Percentiles rank a stretch among this genome's conserved stretches.
phyloP scores from a whole-genome alignment of 2,797 vertebrate species.

The Lepidocolaptes lacrymiger region DNA sequence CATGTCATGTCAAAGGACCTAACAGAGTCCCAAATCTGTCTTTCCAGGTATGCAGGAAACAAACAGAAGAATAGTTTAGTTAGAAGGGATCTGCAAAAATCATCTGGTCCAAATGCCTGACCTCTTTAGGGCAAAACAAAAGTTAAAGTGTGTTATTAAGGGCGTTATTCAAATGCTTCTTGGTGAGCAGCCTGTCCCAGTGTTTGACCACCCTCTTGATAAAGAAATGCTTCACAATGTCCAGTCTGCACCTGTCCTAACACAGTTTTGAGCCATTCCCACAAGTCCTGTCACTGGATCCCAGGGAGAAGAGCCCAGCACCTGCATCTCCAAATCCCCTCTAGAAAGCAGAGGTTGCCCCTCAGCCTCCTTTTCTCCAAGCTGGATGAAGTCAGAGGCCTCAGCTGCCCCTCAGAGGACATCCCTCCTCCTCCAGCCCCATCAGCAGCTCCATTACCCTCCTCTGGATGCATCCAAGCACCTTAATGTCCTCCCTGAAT shows the following conservation, averaged over 20 bases:
- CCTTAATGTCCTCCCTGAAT: rapidly evolving
- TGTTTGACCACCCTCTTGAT: too few species aligned
- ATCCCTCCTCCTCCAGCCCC: background rate
- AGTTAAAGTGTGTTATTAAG: background rate
- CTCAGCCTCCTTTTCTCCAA: background rate
- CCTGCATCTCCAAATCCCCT: background rate
- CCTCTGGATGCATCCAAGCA: background rate
- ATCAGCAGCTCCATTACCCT: background rate
- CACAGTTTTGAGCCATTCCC: background rate
- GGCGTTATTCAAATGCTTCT: background rate
- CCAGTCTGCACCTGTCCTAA: too few species aligned
- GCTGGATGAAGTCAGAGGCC: background rate
- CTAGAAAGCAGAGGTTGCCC: background rate
- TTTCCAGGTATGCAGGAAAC: background rate
- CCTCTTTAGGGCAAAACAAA: background rate
- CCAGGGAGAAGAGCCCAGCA: background rate
- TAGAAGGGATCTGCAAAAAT: background rate
- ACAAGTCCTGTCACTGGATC: rapidly evolving
- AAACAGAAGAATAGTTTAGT: background rate
- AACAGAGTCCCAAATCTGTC: background rate
- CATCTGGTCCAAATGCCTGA: background rate
- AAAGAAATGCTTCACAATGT: background rate
- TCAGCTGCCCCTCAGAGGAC: background rate
- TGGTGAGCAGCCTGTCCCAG: too few species aligned
- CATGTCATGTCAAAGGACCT: background rate